Conservation (phyloP, 92 coral and sea anemone species). For the Parazoanthus atlanticus region DNA sequence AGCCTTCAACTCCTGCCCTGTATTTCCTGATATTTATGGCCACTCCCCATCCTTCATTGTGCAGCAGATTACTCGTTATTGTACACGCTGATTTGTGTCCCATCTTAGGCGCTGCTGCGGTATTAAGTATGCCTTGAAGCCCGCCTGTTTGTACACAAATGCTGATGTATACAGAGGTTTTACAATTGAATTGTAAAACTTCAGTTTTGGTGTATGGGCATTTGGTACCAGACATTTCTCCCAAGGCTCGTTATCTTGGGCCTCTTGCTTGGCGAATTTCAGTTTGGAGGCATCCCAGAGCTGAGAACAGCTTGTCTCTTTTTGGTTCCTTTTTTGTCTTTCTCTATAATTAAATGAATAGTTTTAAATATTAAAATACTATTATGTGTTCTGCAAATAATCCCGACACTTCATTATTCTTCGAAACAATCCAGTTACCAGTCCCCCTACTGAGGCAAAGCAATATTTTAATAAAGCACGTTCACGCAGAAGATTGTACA, state of each 20-base stretch:
- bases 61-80: slow-evolving; percentile 10
- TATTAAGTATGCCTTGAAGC: slow-evolving; percentile 24
- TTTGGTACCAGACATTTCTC: slow-evolving; percentile 6
- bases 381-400: no score
- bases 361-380: background rate
- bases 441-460: background rate
- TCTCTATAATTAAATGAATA: slow-evolving; percentile 27
- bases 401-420: background rate
- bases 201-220: slow-evolving; percentile 16
- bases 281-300: slow-evolving; percentile 13
- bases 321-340: slow-evolving; percentile 6
- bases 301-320: slow-evolving; percentile 9
- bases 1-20: slow-evolving; percentile 30
- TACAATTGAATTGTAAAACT: slow-evolving; percentile 17
- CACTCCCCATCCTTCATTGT: slow-evolving; percentile 28
- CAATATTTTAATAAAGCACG: slow-evolving; percentile 4
- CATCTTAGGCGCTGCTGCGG: slow-evolving; percentile 20
- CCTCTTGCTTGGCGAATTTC: slow-evolving; percentile 20
- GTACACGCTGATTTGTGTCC: slow-evolving; percentile 19
- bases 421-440: slow-evolving; percentile 1
- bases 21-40: slow-evolving; percentile 33
- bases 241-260: slow-evolving; percentile 10
- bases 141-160: slow-evolving; percentile 33
- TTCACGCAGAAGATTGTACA: slow-evolving; percentile 3
- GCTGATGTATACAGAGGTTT: slow-evolving; percentile 25